These are phyloP conservation scores for Centropyge bicolor DNA, from an alignment of 2,797 vertebrate species.

Conservation along the genomic window DNA sequence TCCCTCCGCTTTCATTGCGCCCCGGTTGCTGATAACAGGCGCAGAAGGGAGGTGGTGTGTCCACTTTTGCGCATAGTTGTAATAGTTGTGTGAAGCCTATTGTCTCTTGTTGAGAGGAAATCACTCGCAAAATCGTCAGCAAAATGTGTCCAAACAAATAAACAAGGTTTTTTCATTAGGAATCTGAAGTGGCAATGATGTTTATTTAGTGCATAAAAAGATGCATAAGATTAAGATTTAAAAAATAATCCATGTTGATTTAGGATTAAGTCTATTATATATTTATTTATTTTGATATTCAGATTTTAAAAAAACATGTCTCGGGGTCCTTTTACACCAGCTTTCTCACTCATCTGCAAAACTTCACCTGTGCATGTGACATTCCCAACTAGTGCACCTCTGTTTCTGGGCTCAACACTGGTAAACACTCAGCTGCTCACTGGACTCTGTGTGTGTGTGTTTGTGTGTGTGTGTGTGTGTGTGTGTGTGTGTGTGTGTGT, in stretches of 20 bases:
- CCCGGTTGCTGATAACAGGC: conserved; percentile 64
- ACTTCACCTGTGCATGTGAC: conserved; percentile 62
- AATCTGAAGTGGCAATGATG: not conserved
- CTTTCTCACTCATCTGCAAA: conserved; percentile 60
- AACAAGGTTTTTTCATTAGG: not conserved
- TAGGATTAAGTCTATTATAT: not conserved
- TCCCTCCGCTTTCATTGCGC: conserved; percentile 22
- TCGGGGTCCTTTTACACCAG: not conserved
- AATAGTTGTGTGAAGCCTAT: conserved; percentile 28
- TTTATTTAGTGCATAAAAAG: not conserved
- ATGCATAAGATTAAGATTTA: too few species aligned
- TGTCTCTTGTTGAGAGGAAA: conserved; percentile 32
- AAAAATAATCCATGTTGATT: not conserved
- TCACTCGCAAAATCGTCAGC: not conserved
- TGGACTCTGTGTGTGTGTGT: not conserved
- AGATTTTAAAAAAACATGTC: not conserved
- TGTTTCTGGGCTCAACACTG: conserved; percentile 22
- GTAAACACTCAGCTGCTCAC: conserved; percentile 6
- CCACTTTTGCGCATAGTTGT: conserved; percentile 9
- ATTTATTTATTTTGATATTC: not conserved
- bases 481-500: not conserved
- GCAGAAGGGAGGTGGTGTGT: conserved; percentile 23
- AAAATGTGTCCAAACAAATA: not conserved
- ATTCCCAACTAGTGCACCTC: conserved; percentile 59
- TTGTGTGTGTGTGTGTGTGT: not conserved